Conservation (phyloP, 2,888 invertebrate species). For the Lasius platythorax region DNA sequence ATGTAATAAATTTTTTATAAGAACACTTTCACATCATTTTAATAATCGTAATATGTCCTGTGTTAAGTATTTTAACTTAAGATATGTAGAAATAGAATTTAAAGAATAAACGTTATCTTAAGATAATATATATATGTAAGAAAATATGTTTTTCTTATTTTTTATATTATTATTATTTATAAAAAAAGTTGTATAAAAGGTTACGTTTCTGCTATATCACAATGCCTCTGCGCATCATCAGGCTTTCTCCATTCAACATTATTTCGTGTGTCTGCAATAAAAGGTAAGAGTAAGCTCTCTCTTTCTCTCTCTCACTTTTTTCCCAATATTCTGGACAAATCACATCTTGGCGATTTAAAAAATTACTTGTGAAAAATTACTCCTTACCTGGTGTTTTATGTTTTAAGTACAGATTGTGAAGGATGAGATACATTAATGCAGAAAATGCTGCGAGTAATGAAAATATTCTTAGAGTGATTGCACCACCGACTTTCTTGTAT, state of each 20-base stretch:
- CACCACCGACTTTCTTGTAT: conserved; percentile 89
- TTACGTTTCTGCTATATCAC: conserved; percentile 65
- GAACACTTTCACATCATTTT: not conserved
- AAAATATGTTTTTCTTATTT: not conserved
- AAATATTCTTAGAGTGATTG: conserved; percentile 87
- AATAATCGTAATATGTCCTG: too few relatives aligned
- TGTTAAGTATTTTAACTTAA: too few relatives aligned
- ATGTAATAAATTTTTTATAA: not conserved
- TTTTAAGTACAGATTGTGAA: conserved; percentile 84
- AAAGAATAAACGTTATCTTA: not conserved
- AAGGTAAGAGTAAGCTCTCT: not conserved
- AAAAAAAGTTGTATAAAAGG: not conserved
- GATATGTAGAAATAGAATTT: not conserved
- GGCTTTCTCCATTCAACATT: conserved; percentile 80
- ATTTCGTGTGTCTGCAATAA: conserved; percentile 70
- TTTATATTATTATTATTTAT: not conserved
- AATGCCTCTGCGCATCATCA: conserved; percentile 76
- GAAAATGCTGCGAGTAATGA: conserved; percentile 85
- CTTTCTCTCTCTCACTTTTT: not conserved
- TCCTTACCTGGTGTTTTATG: conserved; percentile 79
- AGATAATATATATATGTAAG: not conserved
- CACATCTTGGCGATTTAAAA: not conserved
- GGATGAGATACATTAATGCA: conserved; percentile 85
- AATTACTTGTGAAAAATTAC: not conserved
- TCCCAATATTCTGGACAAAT: not conserved